Conservation (phyloP, 2,113 vertebrate genomes). For the Cryptotis parvus region DNA sequence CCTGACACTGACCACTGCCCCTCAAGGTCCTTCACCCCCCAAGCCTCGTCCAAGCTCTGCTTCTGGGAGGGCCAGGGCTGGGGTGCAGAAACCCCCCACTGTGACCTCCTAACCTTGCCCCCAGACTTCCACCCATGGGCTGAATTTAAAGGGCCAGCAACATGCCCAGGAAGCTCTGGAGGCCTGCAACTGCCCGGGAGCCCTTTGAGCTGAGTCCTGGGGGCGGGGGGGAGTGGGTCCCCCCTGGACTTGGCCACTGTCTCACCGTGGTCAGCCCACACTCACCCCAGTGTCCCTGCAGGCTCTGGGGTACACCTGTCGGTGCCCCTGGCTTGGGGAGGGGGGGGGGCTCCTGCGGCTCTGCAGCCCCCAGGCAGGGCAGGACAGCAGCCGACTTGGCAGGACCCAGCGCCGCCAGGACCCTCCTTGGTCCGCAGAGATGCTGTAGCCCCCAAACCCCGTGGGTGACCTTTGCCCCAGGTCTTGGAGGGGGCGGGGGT, state of each 20-base stretch:
- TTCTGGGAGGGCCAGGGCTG: not conserved
- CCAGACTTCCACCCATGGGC: not conserved
- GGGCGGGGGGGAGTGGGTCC: not conserved
- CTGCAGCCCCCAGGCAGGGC: not conserved
- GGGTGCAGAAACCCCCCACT: not conserved
- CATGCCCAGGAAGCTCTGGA: not conserved
- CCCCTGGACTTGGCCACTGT: not conserved
- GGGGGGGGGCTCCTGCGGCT: not conserved
- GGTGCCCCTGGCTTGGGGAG: no score
- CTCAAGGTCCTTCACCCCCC: not conserved
- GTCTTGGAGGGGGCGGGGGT: no score
- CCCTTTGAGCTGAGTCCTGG: no score
- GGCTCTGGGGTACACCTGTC: not conserved
- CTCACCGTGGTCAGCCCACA: not conserved
- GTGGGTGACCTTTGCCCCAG: conserved; percentile 28
- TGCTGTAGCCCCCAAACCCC: no score
- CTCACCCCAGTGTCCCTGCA: not conserved
- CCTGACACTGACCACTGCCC: not conserved
- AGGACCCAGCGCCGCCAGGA: no score
- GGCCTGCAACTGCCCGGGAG: not conserved
- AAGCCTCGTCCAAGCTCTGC: no score
- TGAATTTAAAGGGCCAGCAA: conserved; percentile 41
- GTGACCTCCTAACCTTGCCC: conserved; percentile 28
- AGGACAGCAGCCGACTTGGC: not conserved
- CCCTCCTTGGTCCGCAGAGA: no score